Conservation (phyloP, 2,888 invertebrate genomes). For the Nephrocerus scutellatus region DNA sequence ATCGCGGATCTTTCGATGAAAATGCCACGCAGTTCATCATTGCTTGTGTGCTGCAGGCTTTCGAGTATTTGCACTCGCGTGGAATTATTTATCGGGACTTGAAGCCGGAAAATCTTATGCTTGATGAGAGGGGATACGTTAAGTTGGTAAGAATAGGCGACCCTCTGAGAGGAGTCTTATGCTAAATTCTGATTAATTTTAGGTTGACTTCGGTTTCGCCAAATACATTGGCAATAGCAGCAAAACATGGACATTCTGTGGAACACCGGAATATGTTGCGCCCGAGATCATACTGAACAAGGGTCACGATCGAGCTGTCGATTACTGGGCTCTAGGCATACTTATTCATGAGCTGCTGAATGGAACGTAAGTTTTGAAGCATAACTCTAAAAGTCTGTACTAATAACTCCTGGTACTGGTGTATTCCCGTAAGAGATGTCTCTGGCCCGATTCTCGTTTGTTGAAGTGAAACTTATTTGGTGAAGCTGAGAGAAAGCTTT, state of each 20-base stretch:
- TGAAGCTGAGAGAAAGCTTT: no score
- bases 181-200: constrained; percentile 12
- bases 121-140: constrained; percentile 76
- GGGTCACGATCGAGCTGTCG: constrained; percentile 73
- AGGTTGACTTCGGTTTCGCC: constrained; percentile 91
- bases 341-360: constrained; percentile 80
- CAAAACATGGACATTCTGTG: constrained; percentile 94
- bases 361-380: constrained; percentile 60
- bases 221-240: constrained; percentile 72
- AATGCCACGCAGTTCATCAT: constrained; percentile 78
- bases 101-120: constrained; percentile 89
- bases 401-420: no score
- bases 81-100: constrained; percentile 84
- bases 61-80: constrained; percentile 80
- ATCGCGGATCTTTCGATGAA: constrained; percentile 77
- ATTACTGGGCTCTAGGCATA: constrained; percentile 91
- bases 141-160: constrained; percentile 61
- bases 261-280: constrained; percentile 88
- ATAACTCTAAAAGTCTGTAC: no score
- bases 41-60: constrained; percentile 87
- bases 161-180: background rate
- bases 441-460: no score
- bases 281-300: constrained; percentile 85
- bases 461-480: no score
- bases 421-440: no score